Conservation (phyloP, 2,113 vertebrate genomes). For the Aleadryas rufinucha region DNA sequence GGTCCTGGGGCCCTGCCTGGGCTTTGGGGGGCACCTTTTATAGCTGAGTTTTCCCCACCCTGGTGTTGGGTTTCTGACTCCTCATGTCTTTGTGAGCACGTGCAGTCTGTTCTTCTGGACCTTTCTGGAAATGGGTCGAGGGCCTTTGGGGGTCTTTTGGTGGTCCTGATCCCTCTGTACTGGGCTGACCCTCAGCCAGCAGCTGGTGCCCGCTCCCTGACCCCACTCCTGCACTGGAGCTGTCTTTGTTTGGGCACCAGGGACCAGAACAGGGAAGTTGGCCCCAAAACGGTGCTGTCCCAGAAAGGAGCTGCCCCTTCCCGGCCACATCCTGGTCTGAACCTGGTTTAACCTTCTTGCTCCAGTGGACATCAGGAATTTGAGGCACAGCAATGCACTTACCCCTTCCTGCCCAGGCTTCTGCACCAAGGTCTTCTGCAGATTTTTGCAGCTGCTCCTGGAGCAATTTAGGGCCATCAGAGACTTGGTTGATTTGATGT, state of each 20-base stretch:
- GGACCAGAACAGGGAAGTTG: not conserved
- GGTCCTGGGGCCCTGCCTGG: not conserved
- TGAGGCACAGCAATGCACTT: not conserved
- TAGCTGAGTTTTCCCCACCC: fast-evolving
- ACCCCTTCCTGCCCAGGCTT: not conserved
- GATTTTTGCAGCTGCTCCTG: not conserved
- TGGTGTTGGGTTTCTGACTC: not conserved
- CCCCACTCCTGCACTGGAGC: not conserved
- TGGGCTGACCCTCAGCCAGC: not conserved
- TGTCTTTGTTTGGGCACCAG: fast-evolving
- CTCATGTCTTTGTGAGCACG: fast-evolving
- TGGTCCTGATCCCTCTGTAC: not conserved
- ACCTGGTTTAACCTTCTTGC: not conserved
- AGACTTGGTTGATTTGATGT: too few relatives aligned
- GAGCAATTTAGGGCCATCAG: not conserved
- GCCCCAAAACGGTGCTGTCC: not conserved
- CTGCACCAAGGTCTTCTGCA: not conserved
- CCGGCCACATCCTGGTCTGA: not conserved
- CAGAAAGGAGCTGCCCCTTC: not conserved
- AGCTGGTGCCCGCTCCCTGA: fast-evolving
- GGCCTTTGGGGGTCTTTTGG: not conserved
- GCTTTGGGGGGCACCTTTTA: not conserved
- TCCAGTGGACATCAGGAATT: not conserved
- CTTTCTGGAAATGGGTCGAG: fast-evolving
- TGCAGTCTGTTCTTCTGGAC: not conserved